Evolutionary conservation across 2,113 vertebrate species (phyloP).

Genomic region (Mobula hypostoma): DNA sequence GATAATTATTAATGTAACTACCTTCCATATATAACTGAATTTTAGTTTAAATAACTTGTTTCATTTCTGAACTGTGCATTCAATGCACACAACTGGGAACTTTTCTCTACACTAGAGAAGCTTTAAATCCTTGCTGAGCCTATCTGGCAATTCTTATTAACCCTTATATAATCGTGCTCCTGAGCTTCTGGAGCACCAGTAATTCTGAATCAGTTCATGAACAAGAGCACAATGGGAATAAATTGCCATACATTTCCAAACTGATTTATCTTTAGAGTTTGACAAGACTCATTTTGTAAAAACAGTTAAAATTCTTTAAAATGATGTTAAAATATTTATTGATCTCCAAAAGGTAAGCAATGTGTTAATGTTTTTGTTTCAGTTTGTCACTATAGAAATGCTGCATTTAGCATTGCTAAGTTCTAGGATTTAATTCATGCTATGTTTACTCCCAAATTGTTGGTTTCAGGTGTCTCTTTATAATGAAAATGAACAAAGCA

Average conservation of each 20-base stretch:
- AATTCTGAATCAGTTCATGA: background rate
- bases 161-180: background rate
- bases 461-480: background rate
- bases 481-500: background rate
- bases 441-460: background rate
- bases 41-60: background rate
- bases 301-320: background rate
- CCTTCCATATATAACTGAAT: background rate
- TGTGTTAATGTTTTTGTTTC: conserved; percentile 25
- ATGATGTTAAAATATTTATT: background rate
- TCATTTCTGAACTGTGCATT: background rate
- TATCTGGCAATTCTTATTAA: background rate
- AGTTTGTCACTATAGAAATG: background rate
- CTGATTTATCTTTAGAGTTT: background rate
- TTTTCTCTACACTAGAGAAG: background rate
- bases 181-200: background rate
- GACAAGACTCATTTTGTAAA: background rate
- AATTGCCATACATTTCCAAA: background rate
- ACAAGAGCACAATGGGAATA: background rate
- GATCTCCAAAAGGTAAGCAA: background rate
- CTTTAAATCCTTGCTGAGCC: background rate
- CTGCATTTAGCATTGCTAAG: background rate
- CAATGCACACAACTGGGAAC: background rate
- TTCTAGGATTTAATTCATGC: background rate
- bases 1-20: background rate